Evolutionary conservation across 1,140 invertebrate species (phyloP).

Genomic region (Heliconius melpomene): DNA sequence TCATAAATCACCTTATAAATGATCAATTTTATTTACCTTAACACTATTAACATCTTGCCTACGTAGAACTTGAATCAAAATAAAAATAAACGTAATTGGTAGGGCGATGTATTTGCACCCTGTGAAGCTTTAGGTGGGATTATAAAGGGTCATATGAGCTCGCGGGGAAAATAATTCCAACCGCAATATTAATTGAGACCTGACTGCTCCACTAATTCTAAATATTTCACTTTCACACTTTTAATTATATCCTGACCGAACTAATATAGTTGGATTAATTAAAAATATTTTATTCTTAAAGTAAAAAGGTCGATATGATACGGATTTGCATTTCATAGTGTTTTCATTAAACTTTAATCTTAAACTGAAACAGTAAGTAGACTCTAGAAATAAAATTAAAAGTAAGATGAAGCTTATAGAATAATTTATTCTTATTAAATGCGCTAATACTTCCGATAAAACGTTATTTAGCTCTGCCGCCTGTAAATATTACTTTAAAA

Average conservation of each 20-base stretch:
- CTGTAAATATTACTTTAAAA: not conserved
- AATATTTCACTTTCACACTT: constrained; percentile 67
- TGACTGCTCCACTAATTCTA: constrained; percentile 65
- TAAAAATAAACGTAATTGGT: not conserved
- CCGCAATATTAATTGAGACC: constrained; percentile 76
- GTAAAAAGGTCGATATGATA: not conserved
- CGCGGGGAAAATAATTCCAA: constrained; percentile 70
- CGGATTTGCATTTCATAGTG: no score
- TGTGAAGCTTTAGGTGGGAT: constrained; percentile 55
- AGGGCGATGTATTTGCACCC: constrained; percentile 48
- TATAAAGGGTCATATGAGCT: constrained; percentile 45
- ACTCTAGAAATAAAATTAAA: constrained; percentile 1
- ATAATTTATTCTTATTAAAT: constrained; percentile 1
- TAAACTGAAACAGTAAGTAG: not conserved
- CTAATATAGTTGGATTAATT: not conserved
- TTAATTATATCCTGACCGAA: not conserved
- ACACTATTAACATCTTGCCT: not conserved
- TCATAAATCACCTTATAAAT: not conserved
- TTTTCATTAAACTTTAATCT: not conserved
- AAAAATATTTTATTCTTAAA: not conserved
- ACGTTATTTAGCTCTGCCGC: not conserved
- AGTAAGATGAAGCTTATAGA: not conserved
- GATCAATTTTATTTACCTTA: not conserved
- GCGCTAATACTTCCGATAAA: not conserved
- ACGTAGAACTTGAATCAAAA: not conserved